Percentiles rank a stretch among this genome's conserved stretches.
Evolutionary conservation across 2,888 invertebrate species (phyloP).

Genomic region (Plebejus melissa): DNA sequence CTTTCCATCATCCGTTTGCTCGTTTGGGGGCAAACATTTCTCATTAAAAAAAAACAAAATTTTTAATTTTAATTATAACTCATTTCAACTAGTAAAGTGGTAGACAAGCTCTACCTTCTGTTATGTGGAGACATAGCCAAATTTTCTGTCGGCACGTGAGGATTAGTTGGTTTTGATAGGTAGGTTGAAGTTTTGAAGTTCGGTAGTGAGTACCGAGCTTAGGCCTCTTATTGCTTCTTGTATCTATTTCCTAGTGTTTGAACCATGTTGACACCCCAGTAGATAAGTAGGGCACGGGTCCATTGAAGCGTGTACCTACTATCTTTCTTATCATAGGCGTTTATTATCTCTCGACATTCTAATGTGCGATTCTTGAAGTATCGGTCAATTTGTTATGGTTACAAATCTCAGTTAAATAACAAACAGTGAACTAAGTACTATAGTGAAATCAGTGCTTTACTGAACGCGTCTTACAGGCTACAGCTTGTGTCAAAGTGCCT

Average conservation of each 20-base stretch:
- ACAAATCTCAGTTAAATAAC: background rate
- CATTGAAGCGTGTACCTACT: conserved; percentile 33
- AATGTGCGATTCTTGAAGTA: conserved; percentile 26
- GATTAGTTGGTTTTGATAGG: background rate
- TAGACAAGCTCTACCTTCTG: too few species aligned
- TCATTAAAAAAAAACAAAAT: too few species aligned
- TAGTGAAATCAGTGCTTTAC: background rate
- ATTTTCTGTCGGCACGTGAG: background rate
- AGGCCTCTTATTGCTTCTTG: background rate
- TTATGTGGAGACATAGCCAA: background rate
- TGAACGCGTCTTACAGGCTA: background rate
- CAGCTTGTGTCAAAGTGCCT: background rate
- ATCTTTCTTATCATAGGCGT: conserved; percentile 34
- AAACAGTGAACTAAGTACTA: background rate
- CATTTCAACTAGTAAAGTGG: too few species aligned
- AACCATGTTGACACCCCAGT: conserved; percentile 27
- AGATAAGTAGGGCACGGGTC: conserved; percentile 35
- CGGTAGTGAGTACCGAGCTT: background rate
- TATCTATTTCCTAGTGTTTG: conserved; percentile 21
- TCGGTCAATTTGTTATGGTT: conserved; percentile 25
- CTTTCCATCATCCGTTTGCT: too few species aligned
- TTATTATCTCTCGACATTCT: conserved; percentile 31
- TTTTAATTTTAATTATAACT: too few species aligned
- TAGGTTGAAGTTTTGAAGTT: background rate
- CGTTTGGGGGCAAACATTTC: too few species aligned